Conservation (phyloP, 2,888 invertebrate genomes). For the Graphium colonna region DNA sequence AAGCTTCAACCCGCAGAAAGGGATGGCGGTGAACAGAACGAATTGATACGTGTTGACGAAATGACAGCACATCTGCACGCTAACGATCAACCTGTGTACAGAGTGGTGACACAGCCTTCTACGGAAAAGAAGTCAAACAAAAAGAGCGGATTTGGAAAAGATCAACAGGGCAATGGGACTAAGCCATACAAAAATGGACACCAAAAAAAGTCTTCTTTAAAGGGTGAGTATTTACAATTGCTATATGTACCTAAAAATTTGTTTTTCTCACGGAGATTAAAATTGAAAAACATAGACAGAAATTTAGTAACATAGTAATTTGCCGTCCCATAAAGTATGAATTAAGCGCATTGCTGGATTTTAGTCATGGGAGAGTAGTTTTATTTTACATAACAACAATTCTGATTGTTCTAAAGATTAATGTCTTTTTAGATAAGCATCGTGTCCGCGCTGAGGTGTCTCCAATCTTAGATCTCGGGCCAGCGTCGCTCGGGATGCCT, state of each 20-base stretch:
- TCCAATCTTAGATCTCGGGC: slow-evolving; percentile 65
- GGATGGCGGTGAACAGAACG: slow-evolving; percentile 66
- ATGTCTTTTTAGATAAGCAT: slow-evolving; percentile 57
- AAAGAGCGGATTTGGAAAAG: slow-evolving; percentile 54
- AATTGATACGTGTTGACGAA: slow-evolving; percentile 61
- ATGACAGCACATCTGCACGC: slow-evolving; percentile 71
- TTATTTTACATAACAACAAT: no score
- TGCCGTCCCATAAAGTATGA: background rate
- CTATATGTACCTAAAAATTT: no score
- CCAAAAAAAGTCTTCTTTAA: slow-evolving; percentile 69
- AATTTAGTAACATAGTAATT: no score
- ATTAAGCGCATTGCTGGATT: background rate
- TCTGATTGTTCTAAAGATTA: slow-evolving; percentile 1
- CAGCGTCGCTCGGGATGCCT: slow-evolving; percentile 87
- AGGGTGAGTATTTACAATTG: slow-evolving; percentile 45
- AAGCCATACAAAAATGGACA: slow-evolving; percentile 64
- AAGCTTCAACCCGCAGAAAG: slow-evolving; percentile 58
- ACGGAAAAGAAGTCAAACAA: slow-evolving; percentile 65
- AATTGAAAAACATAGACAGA: no score
- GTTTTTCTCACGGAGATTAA: no score
- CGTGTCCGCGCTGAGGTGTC: slow-evolving; percentile 56
- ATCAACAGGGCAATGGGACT: slow-evolving; percentile 38
- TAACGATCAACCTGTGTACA: slow-evolving; percentile 71
- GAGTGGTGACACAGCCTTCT: slow-evolving; percentile 71
- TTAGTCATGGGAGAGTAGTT: background rate